These are phyloP conservation scores for Trogon melanurus DNA, from an alignment of 2,113 vertebrate species.

Conservation along the genomic window DNA sequence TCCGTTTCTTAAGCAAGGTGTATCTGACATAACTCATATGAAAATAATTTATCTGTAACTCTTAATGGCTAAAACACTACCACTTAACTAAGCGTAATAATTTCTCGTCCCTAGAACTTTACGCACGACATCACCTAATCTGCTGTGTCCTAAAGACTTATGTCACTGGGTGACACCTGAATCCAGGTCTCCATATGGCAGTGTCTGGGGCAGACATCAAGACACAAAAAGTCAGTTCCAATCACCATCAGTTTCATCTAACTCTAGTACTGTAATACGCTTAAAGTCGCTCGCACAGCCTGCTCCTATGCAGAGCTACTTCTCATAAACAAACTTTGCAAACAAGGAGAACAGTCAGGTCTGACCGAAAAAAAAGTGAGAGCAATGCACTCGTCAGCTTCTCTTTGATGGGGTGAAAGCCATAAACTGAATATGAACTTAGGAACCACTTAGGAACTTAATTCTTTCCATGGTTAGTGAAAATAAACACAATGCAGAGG, in stretches of 20 bases:
- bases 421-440: conserved; percentile 39
- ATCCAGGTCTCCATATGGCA: conserved; percentile 5
- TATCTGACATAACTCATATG: background rate
- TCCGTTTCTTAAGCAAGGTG: background rate
- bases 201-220: background rate
- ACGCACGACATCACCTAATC: rapidly evolving
- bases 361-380: background rate
- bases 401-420: background rate
- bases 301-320: background rate
- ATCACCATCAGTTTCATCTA: conserved; percentile 14
- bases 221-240: background rate
- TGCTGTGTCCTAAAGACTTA: background rate
- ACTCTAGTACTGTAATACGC: background rate
- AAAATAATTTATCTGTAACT: background rate
- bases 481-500: conserved; percentile 43
- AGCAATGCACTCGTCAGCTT: background rate
- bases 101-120: background rate
- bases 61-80: background rate
- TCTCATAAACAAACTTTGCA: background rate
- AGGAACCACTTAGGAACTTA: conserved; percentile 8
- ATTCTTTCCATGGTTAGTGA: background rate
- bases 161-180: conserved; percentile 31
- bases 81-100: background rate
- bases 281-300: background rate
- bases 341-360: background rate